Percentiles rank a stretch among this genome's conserved stretches.
phyloP scores from a whole-genome alignment of 2,113 vertebrate species.

The Plotosus lineatus region DNA sequence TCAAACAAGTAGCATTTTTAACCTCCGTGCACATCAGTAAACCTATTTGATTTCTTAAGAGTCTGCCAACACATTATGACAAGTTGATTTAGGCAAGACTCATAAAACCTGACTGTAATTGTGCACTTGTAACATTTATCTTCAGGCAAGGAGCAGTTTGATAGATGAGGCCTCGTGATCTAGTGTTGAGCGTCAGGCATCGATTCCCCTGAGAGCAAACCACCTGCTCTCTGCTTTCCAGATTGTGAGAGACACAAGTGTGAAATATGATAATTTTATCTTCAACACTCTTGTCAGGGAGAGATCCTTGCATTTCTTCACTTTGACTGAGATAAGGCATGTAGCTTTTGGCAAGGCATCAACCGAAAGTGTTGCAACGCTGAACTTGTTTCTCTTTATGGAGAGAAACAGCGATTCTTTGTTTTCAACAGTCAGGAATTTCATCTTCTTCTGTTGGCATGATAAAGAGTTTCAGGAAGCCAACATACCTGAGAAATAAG shows the following conservation, averaged over 20 bases:
- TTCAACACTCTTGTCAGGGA: conserved; percentile 53
- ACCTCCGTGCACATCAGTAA: conserved; percentile 21
- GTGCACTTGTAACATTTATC: conserved; percentile 56
- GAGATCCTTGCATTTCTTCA: conserved; percentile 49
- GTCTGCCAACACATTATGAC: conserved; percentile 49
- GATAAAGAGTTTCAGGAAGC: not conserved
- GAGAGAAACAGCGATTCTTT: conserved; percentile 33
- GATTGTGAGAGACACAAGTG: conserved; percentile 58
- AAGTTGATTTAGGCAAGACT: conserved; percentile 54
- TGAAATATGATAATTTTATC: conserved; percentile 61
- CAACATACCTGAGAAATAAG: conserved; percentile 20
- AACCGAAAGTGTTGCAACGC: conserved; percentile 46
- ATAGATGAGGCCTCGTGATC: conserved; percentile 55
- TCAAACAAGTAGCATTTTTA: conserved; percentile 37
- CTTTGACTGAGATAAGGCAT: conserved; percentile 51
- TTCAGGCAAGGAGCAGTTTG: conserved; percentile 48
- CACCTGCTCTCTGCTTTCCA: conserved; percentile 59
- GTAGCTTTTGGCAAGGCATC: conserved; percentile 44
- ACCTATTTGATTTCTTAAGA: conserved; percentile 41
- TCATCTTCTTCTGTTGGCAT: conserved; percentile 14
- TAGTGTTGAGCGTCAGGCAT: conserved; percentile 54
- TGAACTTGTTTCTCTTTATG: conserved; percentile 46
- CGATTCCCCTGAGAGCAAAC: conserved; percentile 56
- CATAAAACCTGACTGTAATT: conserved; percentile 52
- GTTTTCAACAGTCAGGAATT: conserved; percentile 15